Percentiles rank a stretch among this genome's conserved stretches.
Evolutionary conservation across 2,888 invertebrate genomes (phyloP).

Genomic region (Barypeithes pellucidus): DNA sequence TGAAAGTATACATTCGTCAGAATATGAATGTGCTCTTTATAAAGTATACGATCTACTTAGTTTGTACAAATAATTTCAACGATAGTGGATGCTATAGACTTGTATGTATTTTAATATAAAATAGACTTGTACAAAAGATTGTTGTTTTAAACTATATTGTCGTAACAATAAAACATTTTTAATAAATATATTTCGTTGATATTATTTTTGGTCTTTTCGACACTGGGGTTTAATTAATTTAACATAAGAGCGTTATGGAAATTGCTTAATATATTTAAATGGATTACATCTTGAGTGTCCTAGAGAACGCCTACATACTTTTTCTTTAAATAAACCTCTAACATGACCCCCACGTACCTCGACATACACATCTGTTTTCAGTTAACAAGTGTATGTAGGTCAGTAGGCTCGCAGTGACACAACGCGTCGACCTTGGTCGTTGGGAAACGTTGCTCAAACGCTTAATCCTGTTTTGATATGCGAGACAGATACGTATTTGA

Average conservation of each 20-base stretch:
- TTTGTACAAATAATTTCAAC: constrained; percentile 49
- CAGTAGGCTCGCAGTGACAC: too few species aligned
- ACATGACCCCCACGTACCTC: too few species aligned
- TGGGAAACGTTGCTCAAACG: too few species aligned
- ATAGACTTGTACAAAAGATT: constrained; percentile 36
- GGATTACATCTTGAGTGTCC: too few species aligned
- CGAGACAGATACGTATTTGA: too few species aligned
- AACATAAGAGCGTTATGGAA: too few species aligned
- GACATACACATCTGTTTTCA: too few species aligned
- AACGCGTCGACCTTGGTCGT: too few species aligned
- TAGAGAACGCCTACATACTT: not conserved
- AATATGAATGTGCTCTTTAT: constrained; percentile 53
- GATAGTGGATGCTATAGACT: constrained; percentile 42
- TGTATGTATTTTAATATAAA: constrained; percentile 53
- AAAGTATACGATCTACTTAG: constrained; percentile 53
- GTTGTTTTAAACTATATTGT: constrained; percentile 38
- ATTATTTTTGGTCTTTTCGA: not conserved
- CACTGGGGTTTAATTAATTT: not conserved
- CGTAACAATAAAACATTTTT: constrained; percentile 38
- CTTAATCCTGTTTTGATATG: too few species aligned
- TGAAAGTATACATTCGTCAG: constrained; percentile 50
- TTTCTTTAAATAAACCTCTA: too few species aligned
- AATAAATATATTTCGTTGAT: constrained; percentile 10
- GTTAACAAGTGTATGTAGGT: too few species aligned
- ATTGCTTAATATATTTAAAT: too few species aligned